These are phyloP conservation scores for Gadopsis marmoratus DNA, from an alignment of 2,797 vertebrate species.

Conservation along the genomic window DNA sequence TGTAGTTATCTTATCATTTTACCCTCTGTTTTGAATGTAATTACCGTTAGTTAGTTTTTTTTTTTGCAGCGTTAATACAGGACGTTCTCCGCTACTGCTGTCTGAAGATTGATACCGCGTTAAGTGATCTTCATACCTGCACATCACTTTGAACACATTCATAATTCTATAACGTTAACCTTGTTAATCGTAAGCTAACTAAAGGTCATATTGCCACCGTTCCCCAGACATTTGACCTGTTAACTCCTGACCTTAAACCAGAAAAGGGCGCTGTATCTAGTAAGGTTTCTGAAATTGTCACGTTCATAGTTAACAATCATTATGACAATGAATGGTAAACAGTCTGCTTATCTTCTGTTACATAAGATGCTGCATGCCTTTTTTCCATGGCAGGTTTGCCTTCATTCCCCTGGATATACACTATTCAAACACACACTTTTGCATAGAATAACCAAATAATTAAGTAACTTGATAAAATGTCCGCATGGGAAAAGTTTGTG, in stretches of 20 bases:
- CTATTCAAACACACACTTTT: neutral
- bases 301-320: constrained; percentile 8
- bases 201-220: neutral
- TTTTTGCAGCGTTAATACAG: neutral
- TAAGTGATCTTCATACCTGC: neutral
- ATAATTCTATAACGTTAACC: too few species aligned
- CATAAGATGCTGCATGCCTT: neutral
- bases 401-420: neutral
- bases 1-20: accelerated
- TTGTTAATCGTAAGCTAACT: neutral
- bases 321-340: neutral
- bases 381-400: neutral
- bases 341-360: constrained; percentile 5
- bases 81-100: neutral
- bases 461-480: constrained; percentile 6
- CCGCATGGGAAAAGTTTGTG: neutral
- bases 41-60: neutral
- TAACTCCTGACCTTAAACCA: constrained; percentile 4
- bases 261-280: neutral
- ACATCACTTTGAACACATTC: neutral
- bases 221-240: neutral
- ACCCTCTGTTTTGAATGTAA: neutral
- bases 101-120: neutral
- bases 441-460: neutral
- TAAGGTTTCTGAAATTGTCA: constrained; percentile 13